phyloP scores from a whole-genome alignment of 1,140 invertebrate genomes.

The Caenorhabditis remanei region DNA sequence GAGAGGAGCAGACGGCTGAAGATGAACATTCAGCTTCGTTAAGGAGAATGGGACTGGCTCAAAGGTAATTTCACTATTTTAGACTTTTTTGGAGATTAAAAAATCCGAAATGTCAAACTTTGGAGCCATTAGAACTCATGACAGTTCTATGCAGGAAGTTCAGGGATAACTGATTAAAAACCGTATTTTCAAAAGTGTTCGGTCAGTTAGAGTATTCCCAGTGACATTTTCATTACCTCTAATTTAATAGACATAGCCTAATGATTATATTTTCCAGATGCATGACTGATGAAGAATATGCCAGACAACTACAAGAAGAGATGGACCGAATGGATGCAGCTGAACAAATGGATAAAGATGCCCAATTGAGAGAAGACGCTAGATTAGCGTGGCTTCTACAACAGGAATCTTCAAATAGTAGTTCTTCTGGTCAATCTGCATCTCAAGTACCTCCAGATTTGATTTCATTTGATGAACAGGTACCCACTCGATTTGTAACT shows the following conservation, averaged over 20 bases:
- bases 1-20: constrained; percentile 18
- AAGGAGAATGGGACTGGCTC: constrained; percentile 1
- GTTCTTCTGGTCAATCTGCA: background rate
- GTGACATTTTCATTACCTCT: too few relatives aligned
- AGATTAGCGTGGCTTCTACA: background rate
- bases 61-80: constrained; percentile 32
- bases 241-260: too few relatives aligned
- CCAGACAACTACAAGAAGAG: constrained; percentile 37
- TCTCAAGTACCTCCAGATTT: background rate
- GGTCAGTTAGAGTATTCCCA: too few relatives aligned
- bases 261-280: background rate
- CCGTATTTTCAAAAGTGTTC: background rate
- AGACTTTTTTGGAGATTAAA: too few relatives aligned
- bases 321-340: constrained; percentile 18
- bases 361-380: constrained; percentile 19
- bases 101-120: too few relatives aligned
- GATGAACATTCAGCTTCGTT: constrained; percentile 28
- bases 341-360: constrained; percentile 44
- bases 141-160: too few relatives aligned
- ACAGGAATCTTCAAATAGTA: background rate
- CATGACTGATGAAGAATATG: constrained; percentile 32
- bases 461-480: constrained; percentile 34
- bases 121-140: too few relatives aligned
- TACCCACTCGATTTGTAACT: background rate
- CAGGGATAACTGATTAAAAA: too few relatives aligned